Base-by-base conservation (phyloP, 92 coral and sea anemone species). In the Parazoanthus swiftii region DNA sequence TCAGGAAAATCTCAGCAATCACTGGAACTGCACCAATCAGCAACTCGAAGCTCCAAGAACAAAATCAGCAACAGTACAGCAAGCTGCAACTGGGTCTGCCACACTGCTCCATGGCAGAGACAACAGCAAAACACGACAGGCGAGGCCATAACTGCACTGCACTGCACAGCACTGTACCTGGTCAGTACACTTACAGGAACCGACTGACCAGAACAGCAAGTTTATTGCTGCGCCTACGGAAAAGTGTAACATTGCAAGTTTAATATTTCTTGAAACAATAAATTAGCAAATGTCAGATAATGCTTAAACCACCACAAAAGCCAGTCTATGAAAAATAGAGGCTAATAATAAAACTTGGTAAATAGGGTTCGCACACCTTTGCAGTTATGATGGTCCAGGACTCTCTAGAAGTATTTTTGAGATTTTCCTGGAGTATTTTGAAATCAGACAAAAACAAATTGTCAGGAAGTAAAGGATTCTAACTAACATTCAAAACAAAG, bases 161-260 rank as follows among this genome's bases (percentile, higher is more conserved):
- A 82, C 86, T 67, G 86, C 86, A 82, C 86, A 65, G 86, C 86
- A 71, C 87, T 84, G 78, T 29, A 48, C 67, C 87, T 84, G 87
- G 87, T 46, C 87, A 84, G 87, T 84, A 84, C 87, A 84, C 67
- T 84, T 29, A 84, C 87, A 84, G 87, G 66, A 80, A 84, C 63
- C 77, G 78, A 84, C 87, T 68, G 79, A 71, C 87, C 87, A 84
- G 87, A 70, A 84, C 87, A 84, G 87, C 87, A 44, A 84, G 87
- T 70, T 79, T 84, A 70, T 44, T 84, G 87, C 87, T 84, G 87
- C 87, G 87, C 87, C 87, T 84, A 84, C 44, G 87, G 79, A 84
- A 68, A 71, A 84, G 87, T 72, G 87, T 46, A 84, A 84, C 77
- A 84, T 43, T 71, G 63, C 74, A 70, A 84, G 79, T 84, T 84